A percentile compares a stretch with the other conserved stretches of the same genome.
Evolutionary conservation across 2,888 invertebrate species (phyloP).

Genomic region (Synanthedon tipuliformis): DNA sequence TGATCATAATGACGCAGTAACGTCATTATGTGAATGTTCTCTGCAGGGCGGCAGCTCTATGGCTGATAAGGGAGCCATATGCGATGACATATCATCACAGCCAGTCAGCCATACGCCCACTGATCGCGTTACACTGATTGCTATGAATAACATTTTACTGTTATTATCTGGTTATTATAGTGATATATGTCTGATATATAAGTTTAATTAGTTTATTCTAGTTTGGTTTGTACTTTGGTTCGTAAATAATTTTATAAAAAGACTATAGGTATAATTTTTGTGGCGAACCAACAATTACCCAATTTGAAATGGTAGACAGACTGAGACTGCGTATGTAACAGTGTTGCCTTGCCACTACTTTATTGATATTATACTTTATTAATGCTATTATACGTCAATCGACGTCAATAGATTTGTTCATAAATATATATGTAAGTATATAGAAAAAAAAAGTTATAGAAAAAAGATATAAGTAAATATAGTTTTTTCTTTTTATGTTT

Average conservation of each 20-base stretch:
- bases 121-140: slow-evolving; percentile 39
- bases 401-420: too few species aligned
- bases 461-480: too few species aligned
- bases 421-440: too few species aligned
- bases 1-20: slow-evolving; percentile 4
- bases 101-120: slow-evolving; percentile 40
- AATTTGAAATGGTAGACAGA: neutral
- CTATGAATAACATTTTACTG: neutral
- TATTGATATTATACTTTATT: too few species aligned
- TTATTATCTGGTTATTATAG: neutral
- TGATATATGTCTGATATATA: neutral
- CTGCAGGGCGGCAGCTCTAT: slow-evolving; percentile 26
- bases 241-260: neutral
- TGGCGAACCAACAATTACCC: too few species aligned
- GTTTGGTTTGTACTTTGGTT: too few species aligned
- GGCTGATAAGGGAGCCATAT: slow-evolving; percentile 47
- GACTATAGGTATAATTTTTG: neutral
- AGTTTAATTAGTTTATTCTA: too few species aligned
- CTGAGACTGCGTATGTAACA: too few species aligned
- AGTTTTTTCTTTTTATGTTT: too few species aligned
- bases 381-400: too few species aligned
- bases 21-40: neutral
- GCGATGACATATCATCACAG: slow-evolving; percentile 11
- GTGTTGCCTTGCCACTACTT: too few species aligned
- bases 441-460: too few species aligned